These are phyloP conservation scores for Pararge aegeria DNA, from an alignment of 1,140 invertebrate genomes.

Conservation along the genomic window DNA sequence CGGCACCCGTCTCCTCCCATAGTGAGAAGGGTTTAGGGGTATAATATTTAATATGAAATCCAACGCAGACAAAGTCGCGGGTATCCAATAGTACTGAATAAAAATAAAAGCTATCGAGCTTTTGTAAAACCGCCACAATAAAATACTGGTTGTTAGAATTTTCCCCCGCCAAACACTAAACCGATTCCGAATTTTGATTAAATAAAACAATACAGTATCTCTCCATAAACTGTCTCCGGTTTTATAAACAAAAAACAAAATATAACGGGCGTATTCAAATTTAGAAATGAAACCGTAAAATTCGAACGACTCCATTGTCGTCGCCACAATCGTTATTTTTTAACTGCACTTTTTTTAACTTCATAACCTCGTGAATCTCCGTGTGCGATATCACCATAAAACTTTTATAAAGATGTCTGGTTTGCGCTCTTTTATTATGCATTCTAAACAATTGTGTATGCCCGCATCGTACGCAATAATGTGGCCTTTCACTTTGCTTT, in stretches of 20 bases:
- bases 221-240: background rate
- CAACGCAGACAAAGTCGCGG: no score
- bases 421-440: slow-evolving; percentile 9
- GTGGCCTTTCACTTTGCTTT: slow-evolving; percentile 11
- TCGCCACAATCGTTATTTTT: slow-evolving; percentile 21
- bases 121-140: no score
- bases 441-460: slow-evolving; percentile 15
- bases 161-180: background rate
- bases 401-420: slow-evolving; percentile 20
- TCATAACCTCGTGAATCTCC: slow-evolving; percentile 13
- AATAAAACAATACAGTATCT: background rate
- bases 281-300: slow-evolving; percentile 25
- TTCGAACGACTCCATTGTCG: slow-evolving; percentile 18
- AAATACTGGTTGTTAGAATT: no score
- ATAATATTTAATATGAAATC: no score
- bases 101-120: no score
- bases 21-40: no score
- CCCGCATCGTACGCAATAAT: slow-evolving; percentile 18
- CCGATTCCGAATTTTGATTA: background rate
- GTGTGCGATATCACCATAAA: slow-evolving; percentile 21
- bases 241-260: slow-evolving; percentile 2
- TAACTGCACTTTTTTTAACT: slow-evolving; percentile 15
- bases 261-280: background rate
- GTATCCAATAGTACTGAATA: no score
- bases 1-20: no score